phyloP scores from a whole-genome alignment of 2,888 invertebrate species.

The Oligia latruncula region DNA sequence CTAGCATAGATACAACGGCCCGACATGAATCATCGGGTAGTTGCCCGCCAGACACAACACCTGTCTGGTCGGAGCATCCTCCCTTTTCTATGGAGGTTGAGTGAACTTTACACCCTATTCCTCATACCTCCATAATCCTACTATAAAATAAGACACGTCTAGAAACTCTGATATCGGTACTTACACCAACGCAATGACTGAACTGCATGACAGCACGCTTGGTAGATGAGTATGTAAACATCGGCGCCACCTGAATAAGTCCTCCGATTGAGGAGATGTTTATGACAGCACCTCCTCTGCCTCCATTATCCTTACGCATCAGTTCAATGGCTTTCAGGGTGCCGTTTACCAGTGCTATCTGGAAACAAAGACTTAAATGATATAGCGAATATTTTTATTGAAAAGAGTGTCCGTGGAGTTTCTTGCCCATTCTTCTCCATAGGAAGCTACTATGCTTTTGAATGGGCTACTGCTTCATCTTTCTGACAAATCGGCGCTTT shows the following conservation, averaged over 20 bases:
- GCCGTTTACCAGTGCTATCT: constrained; percentile 70
- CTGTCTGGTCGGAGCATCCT: no score
- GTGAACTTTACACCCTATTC: no score
- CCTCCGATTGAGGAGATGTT: constrained; percentile 72
- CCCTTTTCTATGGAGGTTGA: no score
- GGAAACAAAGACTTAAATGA: background rate
- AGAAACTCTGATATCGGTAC: constrained; percentile 14
- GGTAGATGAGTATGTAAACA: constrained; percentile 67
- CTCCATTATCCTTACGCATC: constrained; percentile 72
- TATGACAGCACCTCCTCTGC: constrained; percentile 71
- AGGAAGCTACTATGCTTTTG: background rate
- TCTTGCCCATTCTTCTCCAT: background rate
- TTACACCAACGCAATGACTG: constrained; percentile 71
- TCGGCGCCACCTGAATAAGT: constrained; percentile 52
- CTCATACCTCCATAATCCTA: background rate
- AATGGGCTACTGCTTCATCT: background rate
- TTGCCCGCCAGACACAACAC: no score
- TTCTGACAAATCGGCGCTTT: background rate
- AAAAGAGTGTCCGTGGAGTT: background rate
- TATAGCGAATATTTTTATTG: background rate
- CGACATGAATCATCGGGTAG: no score
- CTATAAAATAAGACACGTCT: background rate
- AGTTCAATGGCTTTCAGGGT: constrained; percentile 70
- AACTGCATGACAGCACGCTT: constrained; percentile 74
- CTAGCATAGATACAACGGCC: no score